Base-by-base conservation (phyloP, 2,113 vertebrate species). In the Carollia perspicillata region DNA sequence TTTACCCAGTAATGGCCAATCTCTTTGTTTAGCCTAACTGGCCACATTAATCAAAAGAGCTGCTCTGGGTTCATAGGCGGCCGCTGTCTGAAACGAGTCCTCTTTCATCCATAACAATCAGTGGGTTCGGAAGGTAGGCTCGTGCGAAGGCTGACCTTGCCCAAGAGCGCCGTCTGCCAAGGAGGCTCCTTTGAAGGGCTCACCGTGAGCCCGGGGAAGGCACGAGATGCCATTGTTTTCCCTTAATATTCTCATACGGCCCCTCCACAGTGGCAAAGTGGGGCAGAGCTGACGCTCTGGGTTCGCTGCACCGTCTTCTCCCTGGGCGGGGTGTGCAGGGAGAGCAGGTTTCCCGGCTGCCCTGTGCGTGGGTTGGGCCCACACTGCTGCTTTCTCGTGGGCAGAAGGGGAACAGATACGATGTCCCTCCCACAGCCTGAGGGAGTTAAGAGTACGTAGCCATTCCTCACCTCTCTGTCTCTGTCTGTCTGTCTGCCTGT, bases 1-100 rank as follows among this genome's bases (percentile, higher is more conserved):
- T n/a, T n/a, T n/a, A n/a, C n/a, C n/a, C n/a, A n/a, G n/a, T 14
- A 60, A 66, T 63, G 92, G 89, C 78, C 93, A 79, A 51, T 69
- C 72, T 94, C 89, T 96, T 97, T 96, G 95, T 95, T 97, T 74
- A 74, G 63, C 63, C 74, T 93, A 84, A 85, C 78, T 2, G 8
- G 87, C 68, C 89, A 79, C 92, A 95, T 92, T 95, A 93, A 97
- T 97, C 96, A 94, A 88, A 88, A 47, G 26, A 47, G 49, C 74
- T 22, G 69, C 63, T 75, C 30, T 2, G 55, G 49, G 33, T 74
- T 63, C 53, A 4, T 1, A 28, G 26, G 17, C 23, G 0, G 5
- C 14, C 17, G 20, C 69, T 12, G 13, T 49, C 69, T 30, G 85
- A 26, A 12, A 49, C 1, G 8, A 5, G 35, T 35, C 28, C 51